Conservation (phyloP, 2,113 vertebrate genomes). For the Circaetus cinerascens region DNA sequence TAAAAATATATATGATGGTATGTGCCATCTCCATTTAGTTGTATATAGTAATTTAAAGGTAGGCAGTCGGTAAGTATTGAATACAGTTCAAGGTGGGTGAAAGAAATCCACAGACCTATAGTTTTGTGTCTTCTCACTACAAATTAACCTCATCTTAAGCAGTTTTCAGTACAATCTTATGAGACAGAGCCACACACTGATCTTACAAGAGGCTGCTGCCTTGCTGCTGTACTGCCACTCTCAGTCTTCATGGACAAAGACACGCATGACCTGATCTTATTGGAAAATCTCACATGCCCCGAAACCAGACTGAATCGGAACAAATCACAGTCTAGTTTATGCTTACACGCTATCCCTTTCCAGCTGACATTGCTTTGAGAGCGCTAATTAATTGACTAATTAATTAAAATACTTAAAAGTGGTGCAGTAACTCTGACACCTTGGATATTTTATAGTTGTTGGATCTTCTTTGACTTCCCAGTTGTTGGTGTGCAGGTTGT, state of each 20-base stretch:
- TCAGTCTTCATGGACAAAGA: neutral
- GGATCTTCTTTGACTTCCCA: neutral
- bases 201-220: neutral
- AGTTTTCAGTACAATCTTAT: neutral
- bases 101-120: neutral
- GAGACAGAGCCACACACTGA: neutral
- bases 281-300: constrained; percentile 37
- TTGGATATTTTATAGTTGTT: neutral
- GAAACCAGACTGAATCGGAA: neutral
- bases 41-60: neutral
- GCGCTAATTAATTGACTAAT: neutral
- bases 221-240: neutral
- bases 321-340: constrained; percentile 19
- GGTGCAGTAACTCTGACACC: neutral
- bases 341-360: neutral
- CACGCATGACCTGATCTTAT: neutral
- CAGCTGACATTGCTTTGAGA: neutral
- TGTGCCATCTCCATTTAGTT: neutral
- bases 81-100: neutral
- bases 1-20: constrained; percentile 25
- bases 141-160: neutral
- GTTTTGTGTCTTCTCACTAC: neutral
- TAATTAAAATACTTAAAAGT: constrained; percentile 12
- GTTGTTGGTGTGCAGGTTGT: neutral
- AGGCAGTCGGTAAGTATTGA: neutral